phyloP scores from a whole-genome alignment of 2,888 invertebrate species.

The Stegana nigrithorax region DNA sequence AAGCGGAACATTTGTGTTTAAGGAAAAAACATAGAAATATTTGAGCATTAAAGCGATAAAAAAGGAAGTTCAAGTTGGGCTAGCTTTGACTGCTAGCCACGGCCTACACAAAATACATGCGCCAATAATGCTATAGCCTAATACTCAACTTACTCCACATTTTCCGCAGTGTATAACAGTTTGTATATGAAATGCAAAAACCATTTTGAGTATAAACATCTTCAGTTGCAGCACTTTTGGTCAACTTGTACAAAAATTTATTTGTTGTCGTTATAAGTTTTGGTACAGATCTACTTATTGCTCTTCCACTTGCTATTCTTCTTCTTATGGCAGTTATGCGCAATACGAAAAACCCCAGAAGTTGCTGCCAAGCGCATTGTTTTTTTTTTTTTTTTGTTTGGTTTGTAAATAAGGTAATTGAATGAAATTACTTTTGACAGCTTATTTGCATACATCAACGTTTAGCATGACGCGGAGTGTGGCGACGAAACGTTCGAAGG shows the following conservation, averaged over 20 bases:
- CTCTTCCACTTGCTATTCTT: no score
- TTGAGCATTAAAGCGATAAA: no score
- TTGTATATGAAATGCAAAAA: background rate
- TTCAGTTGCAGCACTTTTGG: background rate
- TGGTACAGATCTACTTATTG: no score
- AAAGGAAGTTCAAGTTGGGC: background rate
- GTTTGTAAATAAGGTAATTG: constrained; percentile 56
- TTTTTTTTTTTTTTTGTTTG: constrained; percentile 25
- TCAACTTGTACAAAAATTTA: no score
- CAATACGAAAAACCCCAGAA: background rate
- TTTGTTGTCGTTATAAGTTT: no score
- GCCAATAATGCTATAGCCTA: background rate
- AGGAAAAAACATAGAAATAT: no score
- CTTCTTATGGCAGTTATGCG: no score
- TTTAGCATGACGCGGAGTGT: constrained; percentile 37
- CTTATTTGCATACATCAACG: constrained; percentile 60
- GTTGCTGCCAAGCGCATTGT: constrained; percentile 40
- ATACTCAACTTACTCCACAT: background rate
- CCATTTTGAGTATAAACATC: no score
- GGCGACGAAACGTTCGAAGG: background rate
- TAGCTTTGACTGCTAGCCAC: background rate
- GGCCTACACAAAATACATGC: no score
- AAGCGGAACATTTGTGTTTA: no score
- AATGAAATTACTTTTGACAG: constrained; percentile 62
- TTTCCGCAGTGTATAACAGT: background rate